Evolutionary conservation across 1,140 invertebrate species (phyloP).

Genomic region (Condylostylus longicornis): DNA sequence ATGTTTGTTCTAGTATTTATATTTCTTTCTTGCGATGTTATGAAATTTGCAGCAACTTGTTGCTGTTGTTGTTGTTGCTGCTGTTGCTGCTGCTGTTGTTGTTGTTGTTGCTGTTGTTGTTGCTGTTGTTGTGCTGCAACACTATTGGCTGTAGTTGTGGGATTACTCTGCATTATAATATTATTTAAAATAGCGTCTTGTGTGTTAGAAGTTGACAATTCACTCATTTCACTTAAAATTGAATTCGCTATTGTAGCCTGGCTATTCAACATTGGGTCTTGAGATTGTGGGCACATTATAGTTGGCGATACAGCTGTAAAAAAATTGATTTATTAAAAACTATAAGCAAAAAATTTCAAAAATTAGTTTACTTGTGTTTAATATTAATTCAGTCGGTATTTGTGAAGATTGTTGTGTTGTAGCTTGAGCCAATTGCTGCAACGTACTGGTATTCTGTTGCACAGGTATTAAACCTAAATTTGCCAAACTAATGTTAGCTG

Average conservation of each 20-base stretch:
- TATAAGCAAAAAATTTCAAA: constrained; percentile 33
- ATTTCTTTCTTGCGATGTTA: too few relatives aligned
- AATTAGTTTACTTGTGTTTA: constrained; percentile 45
- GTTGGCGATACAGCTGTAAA: constrained; percentile 40
- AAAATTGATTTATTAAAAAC: too few relatives aligned
- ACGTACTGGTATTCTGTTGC: constrained; percentile 10
- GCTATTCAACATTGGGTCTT: too few relatives aligned
- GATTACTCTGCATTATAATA: constrained; percentile 28
- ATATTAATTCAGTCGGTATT: constrained; percentile 40
- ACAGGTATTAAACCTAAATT: constrained; percentile 19
- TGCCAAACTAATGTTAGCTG: constrained; percentile 11
- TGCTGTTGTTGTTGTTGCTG: constrained; percentile 10
- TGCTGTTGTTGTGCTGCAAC: constrained; percentile 33
- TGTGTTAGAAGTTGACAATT: constrained; percentile 26
- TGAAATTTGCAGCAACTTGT: too few relatives aligned
- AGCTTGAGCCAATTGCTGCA: constrained; percentile 6
- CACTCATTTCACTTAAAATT: constrained; percentile 26
- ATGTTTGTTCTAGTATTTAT: too few relatives aligned
- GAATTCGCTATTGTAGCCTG: constrained; percentile 31
- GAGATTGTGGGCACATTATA: constrained; percentile 25
- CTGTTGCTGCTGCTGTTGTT: constrained; percentile 9
- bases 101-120: constrained; percentile 12
- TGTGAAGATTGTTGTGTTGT: constrained; percentile 30
- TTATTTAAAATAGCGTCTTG: constrained; percentile 22
- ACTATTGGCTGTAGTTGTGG: constrained; percentile 26